phyloP scores from a whole-genome alignment of 2,113 vertebrate genomes.

The Engraulis encrasicolus region DNA sequence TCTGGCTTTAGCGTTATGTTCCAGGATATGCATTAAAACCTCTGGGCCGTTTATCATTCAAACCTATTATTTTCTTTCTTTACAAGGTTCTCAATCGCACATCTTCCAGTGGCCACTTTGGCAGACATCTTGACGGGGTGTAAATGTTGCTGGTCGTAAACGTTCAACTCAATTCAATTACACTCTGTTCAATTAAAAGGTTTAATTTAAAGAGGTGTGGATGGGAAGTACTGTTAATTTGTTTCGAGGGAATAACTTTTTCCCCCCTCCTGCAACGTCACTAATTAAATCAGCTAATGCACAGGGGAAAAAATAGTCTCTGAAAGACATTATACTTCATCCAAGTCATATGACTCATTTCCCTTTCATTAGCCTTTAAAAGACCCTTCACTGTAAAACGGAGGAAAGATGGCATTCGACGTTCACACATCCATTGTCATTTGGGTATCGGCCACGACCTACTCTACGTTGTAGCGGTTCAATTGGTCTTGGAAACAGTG shows the following conservation, averaged over 20 bases:
- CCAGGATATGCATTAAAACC: slow-evolving; percentile 22
- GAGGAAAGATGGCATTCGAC: neutral
- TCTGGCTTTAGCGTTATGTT: slow-evolving; percentile 33
- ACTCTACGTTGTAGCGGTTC: too few species aligned
- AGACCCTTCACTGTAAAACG: neutral
- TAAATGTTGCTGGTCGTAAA: slow-evolving; percentile 5
- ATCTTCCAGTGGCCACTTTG: neutral
- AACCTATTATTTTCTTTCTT: neutral
- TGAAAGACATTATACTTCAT: neutral
- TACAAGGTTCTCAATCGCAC: neutral
- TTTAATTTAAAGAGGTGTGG: slow-evolving; percentile 17
- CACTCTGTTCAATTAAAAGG: slow-evolving; percentile 10
- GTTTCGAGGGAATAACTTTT: neutral
- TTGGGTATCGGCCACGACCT: too few species aligned
- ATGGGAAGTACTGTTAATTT: neutral
- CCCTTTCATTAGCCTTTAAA: neutral
- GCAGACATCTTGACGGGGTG: slow-evolving; percentile 6
- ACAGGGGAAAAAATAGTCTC: neutral
- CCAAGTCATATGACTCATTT: neutral
- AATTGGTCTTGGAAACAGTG: too few species aligned
- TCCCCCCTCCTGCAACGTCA: neutral
- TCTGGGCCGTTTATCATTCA: neutral
- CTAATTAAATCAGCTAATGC: neutral
- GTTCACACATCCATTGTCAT: neutral
- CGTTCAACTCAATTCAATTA: slow-evolving; percentile 16